A percentile compares a stretch with the other conserved stretches of the same genome.
phyloP scores from a whole-genome alignment of 1,140 invertebrate species.

The Acarapis woodi region DNA sequence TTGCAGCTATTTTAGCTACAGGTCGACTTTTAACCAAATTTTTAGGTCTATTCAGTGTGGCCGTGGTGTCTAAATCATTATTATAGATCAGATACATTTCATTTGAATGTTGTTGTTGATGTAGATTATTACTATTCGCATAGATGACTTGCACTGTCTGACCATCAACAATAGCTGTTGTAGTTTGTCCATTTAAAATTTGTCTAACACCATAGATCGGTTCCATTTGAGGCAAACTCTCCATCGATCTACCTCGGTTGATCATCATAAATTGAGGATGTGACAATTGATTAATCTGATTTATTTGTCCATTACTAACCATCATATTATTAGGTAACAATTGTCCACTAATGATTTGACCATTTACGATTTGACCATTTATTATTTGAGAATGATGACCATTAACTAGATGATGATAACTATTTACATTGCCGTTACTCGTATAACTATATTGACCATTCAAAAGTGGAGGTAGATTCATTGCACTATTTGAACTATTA shows the following conservation, averaged over 20 bases:
- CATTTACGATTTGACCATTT: background rate
- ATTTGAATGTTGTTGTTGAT: background rate
- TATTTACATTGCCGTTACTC: too few species aligned
- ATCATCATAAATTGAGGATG: background rate
- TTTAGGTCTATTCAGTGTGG: conserved; percentile 50
- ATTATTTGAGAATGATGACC: too few species aligned
- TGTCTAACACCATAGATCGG: background rate
- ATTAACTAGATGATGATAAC: too few species aligned
- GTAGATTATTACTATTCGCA: background rate
- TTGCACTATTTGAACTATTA: too few species aligned
- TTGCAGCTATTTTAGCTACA: conserved; percentile 38
- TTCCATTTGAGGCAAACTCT: conserved; percentile 6
- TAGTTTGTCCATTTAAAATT: background rate
- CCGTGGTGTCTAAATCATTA: conserved; percentile 26
- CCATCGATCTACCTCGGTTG: conserved; percentile 8
- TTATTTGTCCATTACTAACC: background rate
- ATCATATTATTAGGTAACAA: too few species aligned
- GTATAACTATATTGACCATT: too few species aligned
- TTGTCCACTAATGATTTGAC: too few species aligned
- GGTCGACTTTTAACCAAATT: conserved; percentile 40
- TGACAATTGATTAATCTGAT: background rate
- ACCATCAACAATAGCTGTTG: background rate
- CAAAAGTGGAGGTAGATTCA: too few species aligned
- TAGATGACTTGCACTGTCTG: background rate
- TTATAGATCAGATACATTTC: conserved; percentile 14